Percentiles rank a stretch among this genome's conserved stretches.
Evolutionary conservation across 2,113 vertebrate genomes (phyloP).

Genomic region (Callipepla squamata): DNA sequence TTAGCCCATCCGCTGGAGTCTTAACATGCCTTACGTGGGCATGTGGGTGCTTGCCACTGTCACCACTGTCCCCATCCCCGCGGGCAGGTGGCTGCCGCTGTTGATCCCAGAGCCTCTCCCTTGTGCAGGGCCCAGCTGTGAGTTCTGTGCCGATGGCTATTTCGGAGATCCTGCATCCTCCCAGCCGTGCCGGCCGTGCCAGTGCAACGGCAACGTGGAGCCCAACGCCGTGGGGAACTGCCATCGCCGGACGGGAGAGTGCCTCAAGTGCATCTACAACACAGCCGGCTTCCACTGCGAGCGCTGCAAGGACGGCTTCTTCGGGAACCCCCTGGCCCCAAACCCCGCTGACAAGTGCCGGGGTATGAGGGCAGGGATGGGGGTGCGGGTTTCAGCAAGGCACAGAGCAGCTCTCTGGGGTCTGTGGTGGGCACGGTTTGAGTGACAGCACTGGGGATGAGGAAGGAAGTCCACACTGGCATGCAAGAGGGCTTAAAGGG

Average conservation of each 20-base stretch:
- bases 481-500: not conserved
- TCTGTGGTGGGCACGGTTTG: not conserved
- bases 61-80: not conserved
- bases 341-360: constrained; percentile 79
- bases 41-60: accelerated
- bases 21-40: not conserved
- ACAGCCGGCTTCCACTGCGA: constrained; percentile 88
- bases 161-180: constrained; percentile 81
- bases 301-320: constrained; percentile 90
- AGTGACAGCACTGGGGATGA: not conserved
- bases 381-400: not conserved
- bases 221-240: constrained; percentile 88
- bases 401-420: not conserved
- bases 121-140: constrained; percentile 83
- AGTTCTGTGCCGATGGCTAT: constrained; percentile 87
- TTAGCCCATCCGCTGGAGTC: not conserved
- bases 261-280: constrained; percentile 92
- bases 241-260: constrained; percentile 84
- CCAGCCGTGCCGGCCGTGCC: constrained; percentile 81
- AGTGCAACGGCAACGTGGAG: constrained; percentile 83
- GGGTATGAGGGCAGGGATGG: constrained; percentile 64
- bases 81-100: not conserved
- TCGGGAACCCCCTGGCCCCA: constrained; percentile 83
- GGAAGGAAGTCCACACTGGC: not conserved
- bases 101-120: accelerated